phyloP scores from a whole-genome alignment of 2,888 invertebrate species.

The Poecilobothrus nobilitatus region DNA sequence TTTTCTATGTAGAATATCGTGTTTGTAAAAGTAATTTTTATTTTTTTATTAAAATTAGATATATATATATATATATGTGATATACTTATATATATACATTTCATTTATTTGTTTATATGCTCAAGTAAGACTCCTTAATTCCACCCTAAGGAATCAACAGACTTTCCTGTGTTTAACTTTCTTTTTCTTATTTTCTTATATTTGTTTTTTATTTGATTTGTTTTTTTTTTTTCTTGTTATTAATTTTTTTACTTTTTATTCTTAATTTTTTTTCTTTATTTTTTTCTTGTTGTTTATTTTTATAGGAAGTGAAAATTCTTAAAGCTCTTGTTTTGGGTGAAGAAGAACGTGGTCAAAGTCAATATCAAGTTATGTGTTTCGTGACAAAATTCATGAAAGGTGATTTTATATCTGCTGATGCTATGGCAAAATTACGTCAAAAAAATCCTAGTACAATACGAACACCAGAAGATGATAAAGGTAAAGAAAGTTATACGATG shows the following conservation, averaged over 20 bases:
- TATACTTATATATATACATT: too few relatives aligned
- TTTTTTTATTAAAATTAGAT: neutral
- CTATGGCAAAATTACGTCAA: slow-evolving; percentile 91
- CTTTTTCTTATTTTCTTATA: neutral
- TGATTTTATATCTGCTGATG: slow-evolving; percentile 92
- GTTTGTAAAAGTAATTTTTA: neutral
- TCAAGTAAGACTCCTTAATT: neutral
- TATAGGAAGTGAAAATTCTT: slow-evolving; percentile 84
- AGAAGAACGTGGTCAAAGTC: slow-evolving; percentile 83
- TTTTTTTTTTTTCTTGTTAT: neutral
- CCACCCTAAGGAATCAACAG: slow-evolving; percentile 8
- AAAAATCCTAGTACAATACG: slow-evolving; percentile 80
- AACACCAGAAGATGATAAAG: slow-evolving; percentile 82
- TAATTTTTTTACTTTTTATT: neutral
- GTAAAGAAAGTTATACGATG: slow-evolving; percentile 73
- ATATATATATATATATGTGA: too few relatives aligned
- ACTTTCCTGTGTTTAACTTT: slow-evolving; percentile 10
- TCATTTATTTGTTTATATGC: neutral
- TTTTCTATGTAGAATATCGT: neutral
- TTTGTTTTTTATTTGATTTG: slow-evolving; percentile 13
- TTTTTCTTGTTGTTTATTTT: slow-evolving; percentile 14
- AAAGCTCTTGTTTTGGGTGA: slow-evolving; percentile 83
- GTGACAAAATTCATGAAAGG: slow-evolving; percentile 82
- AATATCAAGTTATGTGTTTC: slow-evolving; percentile 85
- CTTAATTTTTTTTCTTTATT: slow-evolving; percentile 4